Base-by-base conservation (phyloP, 2,113 vertebrate species). In the Calyptomena viridis region DNA sequence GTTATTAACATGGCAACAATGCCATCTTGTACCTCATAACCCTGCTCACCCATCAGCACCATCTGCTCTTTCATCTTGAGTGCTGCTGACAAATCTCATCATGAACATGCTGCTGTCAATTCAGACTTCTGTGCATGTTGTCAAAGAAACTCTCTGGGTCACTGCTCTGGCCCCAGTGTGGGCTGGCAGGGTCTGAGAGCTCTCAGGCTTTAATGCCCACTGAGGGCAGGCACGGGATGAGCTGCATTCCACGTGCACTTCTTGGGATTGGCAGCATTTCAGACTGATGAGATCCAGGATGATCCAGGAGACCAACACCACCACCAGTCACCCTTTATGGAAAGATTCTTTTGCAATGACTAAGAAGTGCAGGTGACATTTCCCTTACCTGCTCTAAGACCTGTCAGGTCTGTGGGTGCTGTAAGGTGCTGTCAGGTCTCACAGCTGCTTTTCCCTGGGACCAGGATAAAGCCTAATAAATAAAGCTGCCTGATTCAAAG, bases 41-140 rank as follows among this genome's bases (percentile, higher is more conserved):
- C 92, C 68, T 3, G 19, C 82, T 90, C 39, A 16, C 82, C 92
- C 93, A 87, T 93, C 95, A 89, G 12, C 90, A 86, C 96, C 96
- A 96, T 96, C 96, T 97, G 96, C 90, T 94, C 90, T 37, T 90
- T 90, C 94, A 87, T 96, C 86, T 78, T 24, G 73, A 94, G 90
- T 18, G 83, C 88, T 82, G 92, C 53, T 0, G 40, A 86, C 77
- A 82, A 86, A 89, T 82, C 90, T 94, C 92, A 33, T 75, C 80
- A 7, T 1, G 24, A 78, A 53, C 88, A 53, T 8, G 68, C 81
- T 92, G 94, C 93, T 95, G 96, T 89, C 94, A 93, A 8, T 31
- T 87, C 1, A 0, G 53, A 40, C 92, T 93, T 30, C 69, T 52
- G 64, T 23, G 52, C 93, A 35, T 1, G 5, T 30, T 77, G 71